phyloP scores from a whole-genome alignment of 2,113 vertebrate genomes.

The Pseudopodoces humilis region DNA sequence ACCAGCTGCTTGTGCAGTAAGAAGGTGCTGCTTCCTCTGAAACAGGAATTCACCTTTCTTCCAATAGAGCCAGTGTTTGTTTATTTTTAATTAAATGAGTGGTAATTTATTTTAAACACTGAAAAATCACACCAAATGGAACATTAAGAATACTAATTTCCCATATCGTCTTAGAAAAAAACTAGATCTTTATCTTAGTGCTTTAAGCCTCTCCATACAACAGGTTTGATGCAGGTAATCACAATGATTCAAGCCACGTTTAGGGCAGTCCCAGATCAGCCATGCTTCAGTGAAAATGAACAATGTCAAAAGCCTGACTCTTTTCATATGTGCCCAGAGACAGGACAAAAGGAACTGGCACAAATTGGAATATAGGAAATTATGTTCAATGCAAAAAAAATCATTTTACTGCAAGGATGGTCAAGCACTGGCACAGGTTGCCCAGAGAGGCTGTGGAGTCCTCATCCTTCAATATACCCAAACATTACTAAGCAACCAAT shows the following conservation, averaged over 20 bases:
- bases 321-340: not conserved
- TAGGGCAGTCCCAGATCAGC: not conserved
- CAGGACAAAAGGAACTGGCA: not conserved
- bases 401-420: not conserved
- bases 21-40: not conserved
- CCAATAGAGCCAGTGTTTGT: not conserved
- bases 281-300: not conserved
- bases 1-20: not conserved
- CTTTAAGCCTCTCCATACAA: not conserved
- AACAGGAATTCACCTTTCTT: not conserved
- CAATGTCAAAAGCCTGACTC: not conserved
- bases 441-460: not conserved
- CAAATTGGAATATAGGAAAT: not conserved
- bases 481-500: not conserved
- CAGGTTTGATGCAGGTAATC: not conserved
- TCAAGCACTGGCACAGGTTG: not conserved
- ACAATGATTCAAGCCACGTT: not conserved
- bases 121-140: not conserved
- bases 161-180: not conserved
- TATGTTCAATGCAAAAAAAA: not conserved
- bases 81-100: not conserved
- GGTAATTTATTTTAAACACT: not conserved
- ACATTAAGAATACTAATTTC: not conserved
- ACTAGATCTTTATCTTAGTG: not conserved
- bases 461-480: not conserved